Conservation (phyloP, 2,888 invertebrate species). For the Coleophora flavipennella region DNA sequence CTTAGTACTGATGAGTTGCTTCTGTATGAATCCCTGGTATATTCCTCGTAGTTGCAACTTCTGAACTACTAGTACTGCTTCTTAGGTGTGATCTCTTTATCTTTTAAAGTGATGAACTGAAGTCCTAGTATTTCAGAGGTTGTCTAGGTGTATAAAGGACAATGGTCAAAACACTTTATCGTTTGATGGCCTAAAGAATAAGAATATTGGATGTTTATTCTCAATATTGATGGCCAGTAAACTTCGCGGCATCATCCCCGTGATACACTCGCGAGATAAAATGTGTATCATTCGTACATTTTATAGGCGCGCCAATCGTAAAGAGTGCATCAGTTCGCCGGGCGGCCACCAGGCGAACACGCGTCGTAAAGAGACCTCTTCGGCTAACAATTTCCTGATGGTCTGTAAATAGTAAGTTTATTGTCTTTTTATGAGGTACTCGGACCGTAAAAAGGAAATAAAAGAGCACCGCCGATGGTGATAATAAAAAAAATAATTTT, state of each 20-base stretch:
- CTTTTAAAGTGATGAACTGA: neutral
- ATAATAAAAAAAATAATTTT: constrained; percentile 74
- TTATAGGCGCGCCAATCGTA: constrained; percentile 65
- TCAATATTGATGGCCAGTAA: constrained; percentile 8
- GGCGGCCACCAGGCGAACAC: constrained; percentile 54
- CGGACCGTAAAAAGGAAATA: constrained; percentile 75
- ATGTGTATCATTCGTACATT: constrained; percentile 58
- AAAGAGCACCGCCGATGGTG: constrained; percentile 74
- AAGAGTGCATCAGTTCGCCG: constrained; percentile 60
- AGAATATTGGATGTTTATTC: neutral
- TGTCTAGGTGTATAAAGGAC: neutral
- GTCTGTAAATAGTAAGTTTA: constrained; percentile 75
- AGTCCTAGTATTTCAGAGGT: neutral
- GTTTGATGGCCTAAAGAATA: too few relatives aligned
- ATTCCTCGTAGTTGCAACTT: neutral
- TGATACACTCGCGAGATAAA: constrained; percentile 50
- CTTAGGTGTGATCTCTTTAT: too few relatives aligned
- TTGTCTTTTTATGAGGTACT: constrained; percentile 75
- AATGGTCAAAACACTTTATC: too few relatives aligned
- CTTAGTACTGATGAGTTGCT: neutral
- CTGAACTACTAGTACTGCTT: too few relatives aligned
- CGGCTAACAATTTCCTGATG: constrained; percentile 74
- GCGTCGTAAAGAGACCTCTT: constrained; percentile 73
- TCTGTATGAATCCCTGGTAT: constrained; percentile 1
- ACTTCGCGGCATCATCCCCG: constrained; percentile 12